Evolutionary conservation across 2,888 invertebrate genomes (phyloP).

Genomic region (Brachyopa scutellaris): DNA sequence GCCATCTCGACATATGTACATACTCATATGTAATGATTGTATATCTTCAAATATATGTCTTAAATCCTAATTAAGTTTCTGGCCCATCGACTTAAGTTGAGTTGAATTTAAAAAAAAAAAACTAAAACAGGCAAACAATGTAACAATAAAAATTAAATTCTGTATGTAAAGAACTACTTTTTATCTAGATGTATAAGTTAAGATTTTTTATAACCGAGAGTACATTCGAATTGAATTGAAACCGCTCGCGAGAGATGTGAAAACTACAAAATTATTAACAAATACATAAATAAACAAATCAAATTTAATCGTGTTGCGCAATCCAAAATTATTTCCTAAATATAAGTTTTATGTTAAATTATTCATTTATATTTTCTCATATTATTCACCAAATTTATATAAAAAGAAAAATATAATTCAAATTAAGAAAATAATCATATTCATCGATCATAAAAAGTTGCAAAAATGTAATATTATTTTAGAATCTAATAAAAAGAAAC

Average conservation of each 20-base stretch:
- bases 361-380: conserved; percentile 20
- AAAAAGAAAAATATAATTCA: neutral
- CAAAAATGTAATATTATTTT: conserved; percentile 46
- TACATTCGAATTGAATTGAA: conserved; percentile 36
- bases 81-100: conserved; percentile 49
- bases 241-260: neutral
- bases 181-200: conserved; percentile 70
- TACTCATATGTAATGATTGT: no score
- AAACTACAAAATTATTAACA: neutral
- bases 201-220: conserved; percentile 50
- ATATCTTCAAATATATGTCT: no score
- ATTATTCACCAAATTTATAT: neutral
- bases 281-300: neutral
- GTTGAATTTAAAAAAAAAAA: neutral
- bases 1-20: no score
- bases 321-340: conserved; percentile 2
- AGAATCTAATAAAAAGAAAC: conserved; percentile 42
- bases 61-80: conserved; percentile 7
- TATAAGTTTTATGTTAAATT: conserved; percentile 22
- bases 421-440: conserved; percentile 21
- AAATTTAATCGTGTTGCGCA: neutral
- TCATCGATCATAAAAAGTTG: conserved; percentile 38
- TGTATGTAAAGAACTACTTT: conserved; percentile 64
- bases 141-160: conserved; percentile 26
- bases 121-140: conserved; percentile 2